Conservation (phyloP, 1,140 invertebrate genomes). For the Bacillus rossius region DNA sequence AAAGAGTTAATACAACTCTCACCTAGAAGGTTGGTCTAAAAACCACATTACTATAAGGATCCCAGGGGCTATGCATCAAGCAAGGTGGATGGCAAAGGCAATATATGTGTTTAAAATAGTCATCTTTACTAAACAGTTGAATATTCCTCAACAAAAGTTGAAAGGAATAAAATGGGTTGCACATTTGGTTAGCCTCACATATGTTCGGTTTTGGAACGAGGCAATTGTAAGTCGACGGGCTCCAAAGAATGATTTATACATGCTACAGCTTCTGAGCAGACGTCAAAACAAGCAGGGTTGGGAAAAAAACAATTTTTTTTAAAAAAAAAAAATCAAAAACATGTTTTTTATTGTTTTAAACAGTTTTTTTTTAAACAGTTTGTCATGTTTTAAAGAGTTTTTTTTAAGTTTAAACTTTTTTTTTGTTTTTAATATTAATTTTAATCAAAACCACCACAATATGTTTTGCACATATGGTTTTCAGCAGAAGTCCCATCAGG, state of each 20-base stretch:
- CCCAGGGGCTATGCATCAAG: slow-evolving; percentile 22
- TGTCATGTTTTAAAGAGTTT: too few species aligned
- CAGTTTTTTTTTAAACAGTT: too few species aligned
- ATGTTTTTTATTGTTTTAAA: too few species aligned
- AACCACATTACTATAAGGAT: not conserved
- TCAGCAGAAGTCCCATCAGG: too few species aligned
- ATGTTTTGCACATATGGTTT: too few species aligned
- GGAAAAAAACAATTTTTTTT: too few species aligned
- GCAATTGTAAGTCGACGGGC: slow-evolving; percentile 16
- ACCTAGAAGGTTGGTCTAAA: slow-evolving; percentile 5
- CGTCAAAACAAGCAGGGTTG: slow-evolving; percentile 1
- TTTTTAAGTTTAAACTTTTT: too few species aligned
- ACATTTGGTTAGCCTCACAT: too few species aligned
- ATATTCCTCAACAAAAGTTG: slow-evolving; percentile 7
- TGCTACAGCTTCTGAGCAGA: slow-evolving; percentile 9
- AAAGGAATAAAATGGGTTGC: slow-evolving; percentile 5
- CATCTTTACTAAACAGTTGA: slow-evolving; percentile 22
- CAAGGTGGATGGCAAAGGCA: slow-evolving; percentile 25
- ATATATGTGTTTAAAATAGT: slow-evolving; percentile 27
- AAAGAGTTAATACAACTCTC: slow-evolving; percentile 5
- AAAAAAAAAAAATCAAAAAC: too few species aligned
- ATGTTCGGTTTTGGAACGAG: slow-evolving; percentile 15
- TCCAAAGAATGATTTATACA: slow-evolving; percentile 18
- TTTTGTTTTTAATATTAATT: too few species aligned
- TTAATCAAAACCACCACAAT: too few species aligned